Conservation (phyloP, 2,113 vertebrate genomes). For the Eretmochelys imbricata region DNA sequence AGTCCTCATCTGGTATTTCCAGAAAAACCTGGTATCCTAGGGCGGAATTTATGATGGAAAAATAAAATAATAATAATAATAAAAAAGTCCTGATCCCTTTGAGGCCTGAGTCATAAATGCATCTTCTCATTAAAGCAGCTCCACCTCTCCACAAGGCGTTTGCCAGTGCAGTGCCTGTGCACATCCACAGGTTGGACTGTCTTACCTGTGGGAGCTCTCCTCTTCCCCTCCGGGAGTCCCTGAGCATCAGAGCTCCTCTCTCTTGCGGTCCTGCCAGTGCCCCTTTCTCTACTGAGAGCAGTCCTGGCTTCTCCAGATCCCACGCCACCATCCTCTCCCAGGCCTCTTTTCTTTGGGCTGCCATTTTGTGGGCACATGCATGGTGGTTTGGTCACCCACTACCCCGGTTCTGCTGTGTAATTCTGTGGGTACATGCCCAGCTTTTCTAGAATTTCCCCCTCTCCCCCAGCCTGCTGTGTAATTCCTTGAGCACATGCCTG, state of each 20-base stretch:
- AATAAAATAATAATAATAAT: conserved; percentile 78
- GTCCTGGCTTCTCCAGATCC: fast-evolving
- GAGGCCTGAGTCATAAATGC: conserved; percentile 79
- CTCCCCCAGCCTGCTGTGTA: neutral
- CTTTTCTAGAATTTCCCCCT: too few relatives aligned
- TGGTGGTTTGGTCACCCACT: neutral
- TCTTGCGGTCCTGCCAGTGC: neutral
- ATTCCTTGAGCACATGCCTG: neutral
- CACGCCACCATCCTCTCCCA: neutral
- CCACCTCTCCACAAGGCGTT: conserved; percentile 69
- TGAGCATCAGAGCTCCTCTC: neutral
- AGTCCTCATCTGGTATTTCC: conserved; percentile 76
- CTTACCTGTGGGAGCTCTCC: conserved; percentile 31
- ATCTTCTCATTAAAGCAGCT: conserved; percentile 80
- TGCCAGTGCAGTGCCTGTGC: conserved; percentile 53
- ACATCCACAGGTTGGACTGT: conserved; percentile 49
- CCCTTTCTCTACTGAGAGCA: neutral
- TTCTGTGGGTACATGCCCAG: neutral
- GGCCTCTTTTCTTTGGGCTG: neutral
- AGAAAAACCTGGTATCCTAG: conserved; percentile 76
- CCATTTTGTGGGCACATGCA: neutral
- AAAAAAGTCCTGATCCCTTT: conserved; percentile 77
- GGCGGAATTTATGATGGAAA: conserved; percentile 81
- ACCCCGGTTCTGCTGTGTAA: neutral
- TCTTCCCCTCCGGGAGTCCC: neutral